phyloP scores from a whole-genome alignment of 2,797 vertebrate species.

The Aphelocoma californica region DNA sequence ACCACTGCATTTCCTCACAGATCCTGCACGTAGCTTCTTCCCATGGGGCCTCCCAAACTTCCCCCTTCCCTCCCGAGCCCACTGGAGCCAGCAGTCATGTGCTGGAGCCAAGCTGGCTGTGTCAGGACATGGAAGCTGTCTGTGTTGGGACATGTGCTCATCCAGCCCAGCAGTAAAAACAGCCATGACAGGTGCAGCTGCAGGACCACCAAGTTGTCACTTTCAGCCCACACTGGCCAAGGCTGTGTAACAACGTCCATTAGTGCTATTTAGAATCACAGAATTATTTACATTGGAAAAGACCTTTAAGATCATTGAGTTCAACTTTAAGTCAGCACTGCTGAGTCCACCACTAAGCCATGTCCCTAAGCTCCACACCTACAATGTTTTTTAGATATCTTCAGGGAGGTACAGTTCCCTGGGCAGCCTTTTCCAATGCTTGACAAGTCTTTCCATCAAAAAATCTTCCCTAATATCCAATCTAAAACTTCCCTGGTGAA shows the following conservation, averaged over 20 bases:
- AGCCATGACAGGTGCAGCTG: rapidly evolving
- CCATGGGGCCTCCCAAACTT: rapidly evolving
- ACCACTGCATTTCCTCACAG: no score
- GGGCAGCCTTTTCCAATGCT: neutral
- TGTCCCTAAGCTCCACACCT: neutral
- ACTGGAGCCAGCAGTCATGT: neutral
- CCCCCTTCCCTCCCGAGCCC: neutral
- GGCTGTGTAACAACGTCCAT: neutral
- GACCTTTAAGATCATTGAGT: neutral
- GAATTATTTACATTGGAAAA: neutral
- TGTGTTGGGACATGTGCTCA: rapidly evolving
- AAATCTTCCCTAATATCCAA: neutral
- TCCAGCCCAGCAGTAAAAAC: neutral
- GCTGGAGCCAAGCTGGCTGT: neutral
- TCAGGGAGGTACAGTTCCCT: neutral
- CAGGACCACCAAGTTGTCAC: rapidly evolving
- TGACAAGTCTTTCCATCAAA: neutral
- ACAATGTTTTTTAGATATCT: neutral
- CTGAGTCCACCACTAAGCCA: neutral
- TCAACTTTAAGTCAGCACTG: neutral
- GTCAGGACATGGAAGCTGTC: neutral
- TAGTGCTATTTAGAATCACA: neutral
- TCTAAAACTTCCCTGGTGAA: neutral
- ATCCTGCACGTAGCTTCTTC: rapidly evolving
- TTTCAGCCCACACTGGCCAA: neutral